phyloP scores from a whole-genome alignment of 2,113 vertebrate genomes.

The Mirounga angustirostris region DNA sequence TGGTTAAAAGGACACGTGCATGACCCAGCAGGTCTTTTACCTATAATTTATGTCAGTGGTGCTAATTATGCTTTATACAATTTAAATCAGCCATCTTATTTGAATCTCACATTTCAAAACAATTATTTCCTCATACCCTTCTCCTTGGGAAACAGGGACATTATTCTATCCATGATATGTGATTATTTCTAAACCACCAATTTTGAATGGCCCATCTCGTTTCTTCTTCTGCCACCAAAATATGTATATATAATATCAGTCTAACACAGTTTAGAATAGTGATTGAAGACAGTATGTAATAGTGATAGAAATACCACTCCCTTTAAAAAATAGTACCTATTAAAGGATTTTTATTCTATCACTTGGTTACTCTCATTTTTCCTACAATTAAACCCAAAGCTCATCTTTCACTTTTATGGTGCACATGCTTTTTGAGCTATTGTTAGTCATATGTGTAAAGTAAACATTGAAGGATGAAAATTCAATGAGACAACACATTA shows the following conservation, averaged over 20 bases:
- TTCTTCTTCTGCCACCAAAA: neutral
- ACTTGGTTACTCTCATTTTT: neutral
- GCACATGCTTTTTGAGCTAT: constrained; percentile 11
- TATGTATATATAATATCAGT: neutral
- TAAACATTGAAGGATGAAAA: constrained; percentile 48
- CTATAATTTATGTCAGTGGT: constrained; percentile 40
- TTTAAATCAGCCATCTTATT: constrained; percentile 48
- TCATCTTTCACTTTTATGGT: neutral
- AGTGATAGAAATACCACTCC: neutral
- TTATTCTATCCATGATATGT: neutral
- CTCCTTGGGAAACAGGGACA: neutral
- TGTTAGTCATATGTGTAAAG: constrained; percentile 55
- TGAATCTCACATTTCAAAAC: constrained; percentile 51
- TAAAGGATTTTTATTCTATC: neutral
- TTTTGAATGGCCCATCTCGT: constrained; percentile 14
- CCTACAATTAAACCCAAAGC: constrained; percentile 37
- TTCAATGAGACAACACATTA: neutral
- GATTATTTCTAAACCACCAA: constrained; percentile 54
- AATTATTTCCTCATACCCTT: constrained; percentile 38
- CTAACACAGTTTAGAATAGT: neutral
- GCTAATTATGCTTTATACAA: constrained; percentile 37
- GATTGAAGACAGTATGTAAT: neutral
- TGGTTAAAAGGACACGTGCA: neutral
- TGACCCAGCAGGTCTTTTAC: constrained; percentile 44
- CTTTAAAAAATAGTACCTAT: neutral